Evolutionary conservation across 2,888 invertebrate genomes (phyloP), one percentile per base, ranked within the genome.

Genomic region (Pasiphila rectangulata): DNA sequence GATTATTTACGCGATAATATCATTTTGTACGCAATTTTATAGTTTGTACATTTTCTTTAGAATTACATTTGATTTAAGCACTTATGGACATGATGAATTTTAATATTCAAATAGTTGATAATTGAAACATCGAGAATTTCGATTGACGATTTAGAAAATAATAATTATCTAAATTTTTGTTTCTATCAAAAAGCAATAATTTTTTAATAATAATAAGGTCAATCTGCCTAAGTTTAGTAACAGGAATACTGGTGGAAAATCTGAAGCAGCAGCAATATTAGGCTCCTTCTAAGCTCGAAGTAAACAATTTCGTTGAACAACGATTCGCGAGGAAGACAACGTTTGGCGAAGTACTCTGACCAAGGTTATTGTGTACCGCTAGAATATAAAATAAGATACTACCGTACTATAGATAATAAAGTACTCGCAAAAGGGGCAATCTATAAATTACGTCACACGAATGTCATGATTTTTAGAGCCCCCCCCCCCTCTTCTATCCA

Each of bases 31-130:
- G 48, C 10, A 24, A 17, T 30, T 35, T 17, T 16, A 25, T 44
- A 41, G 4, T 48, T 53, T 49, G 46, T 44, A 54, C 50, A 39
- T 46, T 30, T 23, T 0, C 46, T 46, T 51, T 42, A 51, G 42
- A 46, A 46, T 51, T 30, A 30, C 7, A 42, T 9, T 43, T 39
- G 19, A 47, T 36, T 25, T 7, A 41, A 49, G 49, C 49, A 49
- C 29, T 49, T 38, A 29, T 38, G 32, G 24, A 21, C 9, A 16
- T 20, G 36, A 3, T 1, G 4, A 9, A n/a, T n/a, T n/a, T n/a
- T n/a, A 9, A 4, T 2, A 6, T 21, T 21, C 21, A 6, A n/a
- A n/a, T n/a, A n/a, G n/a, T n/a, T n/a, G n/a, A n/a, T n/a, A n/a
- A n/a, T n/a, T n/a, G n/a, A n/a, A n/a, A n/a, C n/a, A n/a, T n/a